Evolutionary conservation across 2,797 vertebrate genomes (phyloP).

Genomic region (Ibycter americanus): DNA sequence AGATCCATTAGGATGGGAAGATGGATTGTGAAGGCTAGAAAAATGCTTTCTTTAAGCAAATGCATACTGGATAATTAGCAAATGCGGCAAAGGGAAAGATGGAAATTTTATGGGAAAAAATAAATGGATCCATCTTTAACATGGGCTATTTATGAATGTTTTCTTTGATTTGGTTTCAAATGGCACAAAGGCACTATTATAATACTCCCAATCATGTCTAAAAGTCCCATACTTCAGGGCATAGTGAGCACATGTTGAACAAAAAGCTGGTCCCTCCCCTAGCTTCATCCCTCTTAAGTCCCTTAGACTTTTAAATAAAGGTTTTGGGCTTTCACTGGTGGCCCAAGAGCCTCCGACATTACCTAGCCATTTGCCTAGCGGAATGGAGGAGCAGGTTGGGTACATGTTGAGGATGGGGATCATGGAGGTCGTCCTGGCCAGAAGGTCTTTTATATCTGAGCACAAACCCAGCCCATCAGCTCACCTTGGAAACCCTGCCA

Average conservation of each 20-base stretch:
- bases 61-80: conserved; percentile 48
- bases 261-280: background rate
- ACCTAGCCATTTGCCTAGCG: background rate
- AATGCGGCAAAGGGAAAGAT: conserved; percentile 10
- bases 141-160: conserved; percentile 16
- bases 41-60: conserved; percentile 63
- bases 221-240: background rate
- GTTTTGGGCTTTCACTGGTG: background rate
- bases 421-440: background rate
- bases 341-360: background rate
- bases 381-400: background rate
- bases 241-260: background rate
- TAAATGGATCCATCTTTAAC: conserved; percentile 27
- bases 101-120: conserved; percentile 42
- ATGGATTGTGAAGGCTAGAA: conserved; percentile 58
- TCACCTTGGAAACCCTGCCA: background rate
- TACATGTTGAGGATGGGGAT: background rate
- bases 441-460: background rate
- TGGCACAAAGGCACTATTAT: background rate
- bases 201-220: background rate
- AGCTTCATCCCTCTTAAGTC: background rate
- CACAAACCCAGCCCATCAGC: background rate
- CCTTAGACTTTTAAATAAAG: background rate
- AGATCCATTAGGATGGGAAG: conserved; percentile 67
- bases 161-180: conserved; percentile 34